These are phyloP conservation scores for Nesoenas mayeri DNA, from an alignment of 2,113 vertebrate species.

Conservation along the genomic window DNA sequence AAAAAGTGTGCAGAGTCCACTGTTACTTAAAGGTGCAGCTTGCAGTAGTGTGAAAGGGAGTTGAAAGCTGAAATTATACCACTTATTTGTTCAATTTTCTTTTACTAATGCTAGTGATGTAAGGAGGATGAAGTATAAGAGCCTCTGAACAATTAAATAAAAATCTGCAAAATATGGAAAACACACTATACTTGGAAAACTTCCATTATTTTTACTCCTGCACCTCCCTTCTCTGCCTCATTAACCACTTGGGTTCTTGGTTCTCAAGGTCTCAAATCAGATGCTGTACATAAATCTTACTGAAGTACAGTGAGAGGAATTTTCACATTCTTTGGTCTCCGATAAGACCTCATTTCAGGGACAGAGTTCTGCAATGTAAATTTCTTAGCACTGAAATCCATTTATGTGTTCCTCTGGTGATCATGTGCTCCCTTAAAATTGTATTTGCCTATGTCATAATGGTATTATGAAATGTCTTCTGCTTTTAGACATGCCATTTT, in stretches of 20 bases:
- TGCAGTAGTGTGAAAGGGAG: neutral
- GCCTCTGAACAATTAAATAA: neutral
- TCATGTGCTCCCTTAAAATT: neutral
- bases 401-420: neutral
- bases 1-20: neutral
- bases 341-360: neutral
- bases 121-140: neutral
- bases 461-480: neutral
- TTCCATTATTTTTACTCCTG: neutral
- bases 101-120: neutral
- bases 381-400: neutral
- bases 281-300: neutral
- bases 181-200: neutral
- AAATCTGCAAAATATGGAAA: neutral
- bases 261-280: neutral
- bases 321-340: neutral
- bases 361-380: neutral
- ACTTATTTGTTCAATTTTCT: neutral
- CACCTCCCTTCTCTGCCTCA: accelerated
- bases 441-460: neutral
- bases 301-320: neutral
- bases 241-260: neutral
- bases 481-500: neutral
- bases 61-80: neutral
- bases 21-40: neutral